A percentile compares a stretch with the other conserved stretches of the same genome.
These are phyloP conservation scores for Drosophila merina DNA, from an alignment of 2,888 invertebrate genomes.

Conservation along the genomic window DNA sequence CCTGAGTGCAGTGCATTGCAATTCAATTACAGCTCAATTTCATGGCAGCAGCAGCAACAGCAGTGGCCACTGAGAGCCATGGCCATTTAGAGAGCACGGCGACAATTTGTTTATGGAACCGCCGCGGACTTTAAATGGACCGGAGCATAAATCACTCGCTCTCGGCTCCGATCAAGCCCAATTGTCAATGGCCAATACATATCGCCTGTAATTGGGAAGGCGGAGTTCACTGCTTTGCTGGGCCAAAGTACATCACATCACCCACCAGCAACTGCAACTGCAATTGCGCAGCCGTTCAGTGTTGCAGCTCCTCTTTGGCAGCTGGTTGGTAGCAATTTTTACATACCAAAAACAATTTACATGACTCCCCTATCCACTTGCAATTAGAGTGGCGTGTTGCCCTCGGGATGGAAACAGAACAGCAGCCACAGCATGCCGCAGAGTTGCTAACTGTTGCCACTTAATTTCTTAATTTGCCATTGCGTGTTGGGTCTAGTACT, in stretches of 20 bases:
- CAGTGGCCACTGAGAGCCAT: constrained; percentile 37
- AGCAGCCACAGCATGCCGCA: constrained; percentile 59
- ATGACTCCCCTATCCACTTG: constrained; percentile 63
- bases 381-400: constrained; percentile 70
- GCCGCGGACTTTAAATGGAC: constrained; percentile 80
- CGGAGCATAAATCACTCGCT: constrained; percentile 72
- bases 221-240: constrained; percentile 10
- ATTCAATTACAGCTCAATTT: constrained; percentile 78
- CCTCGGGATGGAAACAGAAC: constrained; percentile 48
- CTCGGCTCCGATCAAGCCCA: constrained; percentile 50
- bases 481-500: constrained; percentile 58
- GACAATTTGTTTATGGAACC: constrained; percentile 82
- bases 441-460: constrained; percentile 65
- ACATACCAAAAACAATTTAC: constrained; percentile 48
- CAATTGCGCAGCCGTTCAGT: constrained; percentile 1
- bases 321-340: constrained; percentile 43
- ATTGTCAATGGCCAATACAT: constrained; percentile 64
- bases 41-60: constrained; percentile 55
- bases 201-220: constrained; percentile 70
- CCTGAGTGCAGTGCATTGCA: constrained; percentile 72
- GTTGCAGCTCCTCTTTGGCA: constrained; percentile 17
- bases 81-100: constrained; percentile 72
- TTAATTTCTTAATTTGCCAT: constrained; percentile 72
- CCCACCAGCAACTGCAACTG: constrained; percentile 32
- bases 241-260: constrained; percentile 43